Conservation (phyloP, 2,113 vertebrate genomes). For the Gavialis gangeticus region DNA sequence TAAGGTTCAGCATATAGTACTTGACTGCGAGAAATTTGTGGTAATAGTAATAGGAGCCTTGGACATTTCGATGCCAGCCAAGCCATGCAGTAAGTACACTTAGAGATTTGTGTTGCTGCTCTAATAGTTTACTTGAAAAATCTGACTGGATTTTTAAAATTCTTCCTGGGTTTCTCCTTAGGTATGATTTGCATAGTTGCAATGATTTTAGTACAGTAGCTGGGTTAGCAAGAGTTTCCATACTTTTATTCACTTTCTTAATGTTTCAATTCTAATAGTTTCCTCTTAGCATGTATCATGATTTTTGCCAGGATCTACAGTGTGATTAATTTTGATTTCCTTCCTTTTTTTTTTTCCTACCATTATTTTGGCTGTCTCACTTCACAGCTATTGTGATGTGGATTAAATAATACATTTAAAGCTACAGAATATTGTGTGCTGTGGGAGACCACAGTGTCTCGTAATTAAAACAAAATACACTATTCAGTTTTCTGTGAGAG, state of each 20-base stretch:
- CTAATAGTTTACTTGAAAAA: slow-evolving; percentile 14
- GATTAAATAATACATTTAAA: not conserved
- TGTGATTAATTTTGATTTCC: accelerated
- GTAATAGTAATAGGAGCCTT: not conserved
- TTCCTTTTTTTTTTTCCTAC: not conserved
- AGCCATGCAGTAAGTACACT: accelerated
- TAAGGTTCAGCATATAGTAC: not conserved
- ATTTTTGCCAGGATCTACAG: not conserved
- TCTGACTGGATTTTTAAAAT: slow-evolving; percentile 1
- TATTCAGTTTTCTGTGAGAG: not conserved
- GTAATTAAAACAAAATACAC: accelerated
- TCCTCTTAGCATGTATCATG: not conserved
- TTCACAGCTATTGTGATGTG: accelerated
- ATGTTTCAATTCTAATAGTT: not conserved
- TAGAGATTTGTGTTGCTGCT: slow-evolving; percentile 23
- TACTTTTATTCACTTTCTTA: no score
- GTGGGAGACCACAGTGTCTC: not conserved
- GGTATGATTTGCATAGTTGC: not conserved
- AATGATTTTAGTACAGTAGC: slow-evolving; percentile 6
- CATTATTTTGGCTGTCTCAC: not conserved
- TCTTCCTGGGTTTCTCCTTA: slow-evolving; percentile 7
- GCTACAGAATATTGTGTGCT: accelerated
- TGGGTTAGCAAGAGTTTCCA: no score
- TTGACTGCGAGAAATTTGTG: not conserved
- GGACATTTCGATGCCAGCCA: slow-evolving; percentile 1